Base-by-base conservation (phyloP, 1,140 invertebrate genomes). In the Arion vulgaris region DNA sequence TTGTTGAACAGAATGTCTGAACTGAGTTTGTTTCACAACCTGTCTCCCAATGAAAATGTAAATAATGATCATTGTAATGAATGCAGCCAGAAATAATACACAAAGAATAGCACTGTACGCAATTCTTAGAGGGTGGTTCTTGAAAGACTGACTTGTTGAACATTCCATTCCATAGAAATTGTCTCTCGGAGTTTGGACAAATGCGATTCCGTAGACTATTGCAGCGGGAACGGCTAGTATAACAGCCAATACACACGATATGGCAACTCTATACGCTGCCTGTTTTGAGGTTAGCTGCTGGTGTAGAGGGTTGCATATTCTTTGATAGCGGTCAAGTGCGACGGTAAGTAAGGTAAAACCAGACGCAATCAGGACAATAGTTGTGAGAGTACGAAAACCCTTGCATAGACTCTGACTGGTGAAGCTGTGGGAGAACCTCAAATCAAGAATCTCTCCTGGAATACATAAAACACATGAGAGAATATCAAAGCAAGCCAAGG, bases 261-360 rank as follows among this genome's bases (percentile, higher is more conserved):
- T 36, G 5, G 86, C 19, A 62, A 85, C 76, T 32, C 66, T 62
- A 28, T 76, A 77, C 68, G 32, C 15, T 13, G 83, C 79, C 9
- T 45, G n/a, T n/a, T 34, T 74, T n/a, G 76, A 53, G 15, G 72
- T 83, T 23, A 88, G 81, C 32, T 89, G 83, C 32, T 82, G 80
- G 75, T 69, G 83, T 32, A 85, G 86, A 34, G 81, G 87, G 39
- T 84, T 73, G 84, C 85, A 90, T 26, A 87, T 86, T 38, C 85
- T 84, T 28, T 84, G 45, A 76, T 88, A 89, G 53, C 89, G 80
- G 69, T 91, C 90, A 36, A 88, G 81, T 0, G 87, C 87, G 32
- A 91, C 85, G 7, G 85, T 84, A 11, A 89, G 75, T 23, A 89
- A 82, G 23, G 86, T 87, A 72, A 91, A 84, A 15, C 90, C 88